Evolutionary conservation across 2,888 invertebrate genomes (phyloP), one percentile per base, ranked within the genome.

Genomic region (Eristalis intricaria): DNA sequence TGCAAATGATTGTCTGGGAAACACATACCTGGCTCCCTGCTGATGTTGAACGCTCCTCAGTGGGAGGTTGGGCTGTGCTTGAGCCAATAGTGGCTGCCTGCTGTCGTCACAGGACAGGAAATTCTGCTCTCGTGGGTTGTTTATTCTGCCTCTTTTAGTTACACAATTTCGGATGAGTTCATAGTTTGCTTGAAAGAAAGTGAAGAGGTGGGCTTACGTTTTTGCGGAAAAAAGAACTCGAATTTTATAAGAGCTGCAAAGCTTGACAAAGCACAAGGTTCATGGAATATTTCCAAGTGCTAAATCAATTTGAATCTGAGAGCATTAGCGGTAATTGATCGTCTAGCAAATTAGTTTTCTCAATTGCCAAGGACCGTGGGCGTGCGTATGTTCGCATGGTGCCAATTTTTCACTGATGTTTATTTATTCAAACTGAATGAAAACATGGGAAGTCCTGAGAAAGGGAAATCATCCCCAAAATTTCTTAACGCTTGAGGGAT

Each of bases 101-200:
- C 60, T 60, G 60, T 60, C 60, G 60, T 60, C 60, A 60, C 26
- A 15, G 60, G 15, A 60, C 60, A 26, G 26, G 60, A 60, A 60
- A 26, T 15, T 26, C 4, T 60, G 56, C 56, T 56, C 19, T 56
- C 56, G 1, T 19, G 19, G 19, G 32, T 5, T n/a, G 60, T 26
- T 60, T 60, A 13, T 11, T 60, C 13, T 4, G 60, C 13, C 23
- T 60, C 26, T 60, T 23, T 60, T 60, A 13, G 23, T 60, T 60
- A 26, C 26, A 60, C 60, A 60, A 60, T 26, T 5, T 13, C 23
- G 5, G 60, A 60, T 60, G 60, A 60, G 23, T 13, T 60, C 60
- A 60, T 60, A 60, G 23, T 13, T 60, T 26, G 23, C 15, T 60
- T 5, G 2, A 15, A 60, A 15, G 4, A 22, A 22, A 4, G 19